Evolutionary conservation across 2,797 vertebrate species (phyloP).

Genomic region (Coluber constrictor): DNA sequence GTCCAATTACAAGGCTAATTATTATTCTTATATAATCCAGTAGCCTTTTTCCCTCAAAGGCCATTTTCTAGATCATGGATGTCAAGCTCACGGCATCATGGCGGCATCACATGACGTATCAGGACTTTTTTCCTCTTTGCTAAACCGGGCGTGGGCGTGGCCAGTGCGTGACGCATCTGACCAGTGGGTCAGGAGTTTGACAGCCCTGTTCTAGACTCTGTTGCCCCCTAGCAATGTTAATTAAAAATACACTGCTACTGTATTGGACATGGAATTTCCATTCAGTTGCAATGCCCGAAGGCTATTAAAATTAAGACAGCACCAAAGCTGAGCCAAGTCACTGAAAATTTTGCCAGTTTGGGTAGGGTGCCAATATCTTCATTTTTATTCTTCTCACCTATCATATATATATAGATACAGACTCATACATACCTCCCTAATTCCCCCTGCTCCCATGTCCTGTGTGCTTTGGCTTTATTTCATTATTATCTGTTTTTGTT

Average conservation of each 20-base stretch:
- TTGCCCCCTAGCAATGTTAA: not conserved
- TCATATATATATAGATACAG: not conserved
- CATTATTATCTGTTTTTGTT: constrained; percentile 34
- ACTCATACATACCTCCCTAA: not conserved
- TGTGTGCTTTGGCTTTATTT: constrained; percentile 23
- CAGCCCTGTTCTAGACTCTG: too few relatives aligned
- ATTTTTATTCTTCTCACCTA: not conserved
- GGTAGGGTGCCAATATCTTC: not conserved
- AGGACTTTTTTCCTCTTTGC: too few relatives aligned
- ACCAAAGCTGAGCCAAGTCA: too few relatives aligned
- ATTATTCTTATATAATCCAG: too few relatives aligned
- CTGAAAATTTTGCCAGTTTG: not conserved
- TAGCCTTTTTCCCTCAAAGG: too few relatives aligned
- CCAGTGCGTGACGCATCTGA: too few relatives aligned
- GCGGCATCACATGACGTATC: too few relatives aligned
- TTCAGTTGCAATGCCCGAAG: not conserved
- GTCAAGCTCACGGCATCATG: too few relatives aligned
- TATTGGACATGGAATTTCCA: not conserved
- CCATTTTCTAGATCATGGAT: too few relatives aligned
- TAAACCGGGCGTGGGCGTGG: too few relatives aligned
- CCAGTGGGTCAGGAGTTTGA: too few relatives aligned
- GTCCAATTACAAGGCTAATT: too few relatives aligned
- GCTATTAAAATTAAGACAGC: not conserved
- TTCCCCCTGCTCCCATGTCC: not conserved
- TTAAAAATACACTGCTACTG: not conserved